phyloP scores from a whole-genome alignment of 1,140 invertebrate genomes.

The Harlomillsia oculata region DNA sequence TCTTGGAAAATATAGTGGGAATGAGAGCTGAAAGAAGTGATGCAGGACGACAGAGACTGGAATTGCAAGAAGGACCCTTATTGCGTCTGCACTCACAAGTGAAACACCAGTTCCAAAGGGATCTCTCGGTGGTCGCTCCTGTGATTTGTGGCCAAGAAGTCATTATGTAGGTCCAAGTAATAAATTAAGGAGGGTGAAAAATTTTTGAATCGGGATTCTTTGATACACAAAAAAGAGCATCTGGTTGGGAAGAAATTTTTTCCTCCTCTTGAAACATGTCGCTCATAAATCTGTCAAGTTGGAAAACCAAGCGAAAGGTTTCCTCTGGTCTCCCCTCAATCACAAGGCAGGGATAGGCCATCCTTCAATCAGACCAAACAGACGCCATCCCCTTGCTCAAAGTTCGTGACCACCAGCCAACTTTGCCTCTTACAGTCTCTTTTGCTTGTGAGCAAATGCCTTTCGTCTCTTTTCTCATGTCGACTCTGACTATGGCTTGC shows the following conservation, averaged over 20 bases:
- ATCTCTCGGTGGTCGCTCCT: slow-evolving; percentile 33
- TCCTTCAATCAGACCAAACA: slow-evolving; percentile 18
- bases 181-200: slow-evolving; percentile 36
- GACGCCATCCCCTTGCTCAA: slow-evolving; percentile 12
- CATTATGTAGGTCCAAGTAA: slow-evolving; percentile 34
- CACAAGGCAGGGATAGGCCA: slow-evolving; percentile 16
- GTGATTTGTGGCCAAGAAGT: slow-evolving; percentile 35
- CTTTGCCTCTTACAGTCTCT: too few relatives aligned
- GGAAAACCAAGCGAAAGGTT: slow-evolving; percentile 19
- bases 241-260: slow-evolving; percentile 31
- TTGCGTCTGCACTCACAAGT: too few relatives aligned
- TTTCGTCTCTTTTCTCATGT: not conserved
- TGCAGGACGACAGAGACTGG: too few relatives aligned
- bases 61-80: too few relatives aligned
- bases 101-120: too few relatives aligned
- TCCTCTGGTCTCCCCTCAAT: slow-evolving; percentile 25
- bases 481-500: not conserved
- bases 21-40: not conserved
- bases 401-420: slow-evolving; percentile 18
- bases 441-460: not conserved
- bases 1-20: slow-evolving; percentile 6
- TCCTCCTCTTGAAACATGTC: slow-evolving; percentile 30
- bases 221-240: slow-evolving; percentile 35
- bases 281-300: slow-evolving; percentile 36
- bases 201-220: slow-evolving; percentile 31